Conservation (phyloP, 2,113 vertebrate species). For the Aix galericulata region DNA sequence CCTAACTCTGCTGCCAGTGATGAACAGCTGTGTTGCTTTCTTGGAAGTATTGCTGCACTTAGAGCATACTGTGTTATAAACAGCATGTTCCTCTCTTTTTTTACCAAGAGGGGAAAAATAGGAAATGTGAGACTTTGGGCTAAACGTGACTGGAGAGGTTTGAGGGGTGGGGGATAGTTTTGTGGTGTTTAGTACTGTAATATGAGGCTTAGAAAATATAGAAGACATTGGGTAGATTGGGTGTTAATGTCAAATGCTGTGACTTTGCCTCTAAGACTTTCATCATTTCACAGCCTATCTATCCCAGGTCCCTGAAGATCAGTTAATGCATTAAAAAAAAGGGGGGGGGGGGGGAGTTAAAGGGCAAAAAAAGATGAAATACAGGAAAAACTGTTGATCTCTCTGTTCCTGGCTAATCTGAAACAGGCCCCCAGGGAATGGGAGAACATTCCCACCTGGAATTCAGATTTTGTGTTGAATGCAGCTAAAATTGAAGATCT, state of each 20-base stretch:
- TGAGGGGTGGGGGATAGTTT: not conserved
- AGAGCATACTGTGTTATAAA: not conserved
- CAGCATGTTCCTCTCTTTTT: not conserved
- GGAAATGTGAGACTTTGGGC: not conserved
- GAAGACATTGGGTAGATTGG: not conserved
- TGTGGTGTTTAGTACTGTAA: not conserved
- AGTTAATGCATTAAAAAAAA: not conserved
- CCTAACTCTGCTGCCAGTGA: not conserved
- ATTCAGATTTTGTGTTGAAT: slow-evolving; percentile 45
- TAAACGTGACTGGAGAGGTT: not conserved
- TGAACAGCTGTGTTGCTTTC: slow-evolving; percentile 2
- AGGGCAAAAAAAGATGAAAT: not conserved
- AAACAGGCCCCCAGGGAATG: slow-evolving; percentile 3
- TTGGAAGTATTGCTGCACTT: not conserved
- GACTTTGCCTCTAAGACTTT: not conserved
- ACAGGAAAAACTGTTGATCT: not conserved
- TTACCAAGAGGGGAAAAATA: not conserved
- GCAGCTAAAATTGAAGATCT: not conserved
- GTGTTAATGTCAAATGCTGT: not conserved
- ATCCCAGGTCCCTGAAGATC: not conserved
- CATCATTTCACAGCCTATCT: not conserved
- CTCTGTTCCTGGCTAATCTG: not conserved
- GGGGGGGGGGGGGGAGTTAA: not conserved
- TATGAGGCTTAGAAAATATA: not conserved
- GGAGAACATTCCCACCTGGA: slow-evolving; percentile 48